Percentiles rank a stretch among this genome's conserved stretches.
These are phyloP conservation scores for Tenebrio molitor DNA, from an alignment of 1,140 invertebrate species.

Conservation along the genomic window DNA sequence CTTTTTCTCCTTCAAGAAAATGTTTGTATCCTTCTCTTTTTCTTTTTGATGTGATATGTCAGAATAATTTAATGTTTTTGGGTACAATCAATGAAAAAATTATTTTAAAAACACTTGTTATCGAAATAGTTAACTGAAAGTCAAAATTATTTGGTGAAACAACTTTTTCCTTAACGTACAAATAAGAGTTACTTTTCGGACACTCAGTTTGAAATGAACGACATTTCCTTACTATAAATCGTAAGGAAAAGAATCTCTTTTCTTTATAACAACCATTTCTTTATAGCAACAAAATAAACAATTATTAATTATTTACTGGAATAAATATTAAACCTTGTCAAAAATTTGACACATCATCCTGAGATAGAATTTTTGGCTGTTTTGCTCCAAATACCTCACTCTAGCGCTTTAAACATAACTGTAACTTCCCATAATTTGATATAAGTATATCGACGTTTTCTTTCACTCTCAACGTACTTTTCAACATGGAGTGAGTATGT, in stretches of 20 bases:
- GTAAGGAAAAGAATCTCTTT: slow-evolving; percentile 21
- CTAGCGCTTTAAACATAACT: slow-evolving; percentile 27
- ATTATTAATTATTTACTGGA: neutral
- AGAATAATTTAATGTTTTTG: too few species aligned
- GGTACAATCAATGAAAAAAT: too few species aligned
- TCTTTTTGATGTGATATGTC: too few species aligned
- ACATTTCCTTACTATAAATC: slow-evolving; percentile 19
- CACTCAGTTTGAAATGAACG: neutral
- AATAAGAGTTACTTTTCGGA: too few species aligned
- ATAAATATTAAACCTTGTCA: neutral
- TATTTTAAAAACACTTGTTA: too few species aligned
- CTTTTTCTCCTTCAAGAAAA: too few species aligned
- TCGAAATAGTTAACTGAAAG: too few species aligned
- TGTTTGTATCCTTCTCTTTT: too few species aligned
- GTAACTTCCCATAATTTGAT: slow-evolving; percentile 17
- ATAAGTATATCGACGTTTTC: slow-evolving; percentile 23
- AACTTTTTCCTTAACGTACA: too few species aligned
- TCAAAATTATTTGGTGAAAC: too few species aligned
- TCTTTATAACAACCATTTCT: slow-evolving; percentile 20
- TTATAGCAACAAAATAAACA: slow-evolving; percentile 12
- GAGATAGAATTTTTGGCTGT: slow-evolving; percentile 9
- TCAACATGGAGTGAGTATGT: slow-evolving; percentile 6
- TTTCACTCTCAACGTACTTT: slow-evolving; percentile 26
- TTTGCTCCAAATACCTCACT: slow-evolving; percentile 16
- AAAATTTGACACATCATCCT: slow-evolving; percentile 1